phyloP scores from a whole-genome alignment of 2,888 invertebrate species.

The Cenopis cana region DNA sequence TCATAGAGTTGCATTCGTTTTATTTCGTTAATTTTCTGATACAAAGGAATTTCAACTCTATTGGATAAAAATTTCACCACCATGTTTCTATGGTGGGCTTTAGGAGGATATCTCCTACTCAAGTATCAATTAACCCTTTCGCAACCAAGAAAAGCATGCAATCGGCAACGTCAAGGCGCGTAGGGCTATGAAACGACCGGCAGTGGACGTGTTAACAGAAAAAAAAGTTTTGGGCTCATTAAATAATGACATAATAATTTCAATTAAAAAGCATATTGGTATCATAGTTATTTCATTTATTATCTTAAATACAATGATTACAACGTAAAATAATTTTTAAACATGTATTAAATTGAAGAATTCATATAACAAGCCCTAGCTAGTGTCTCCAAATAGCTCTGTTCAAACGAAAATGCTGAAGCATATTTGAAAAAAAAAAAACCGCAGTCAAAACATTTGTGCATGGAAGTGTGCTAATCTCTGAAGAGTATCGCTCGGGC shows the following conservation, averaged over 20 bases:
- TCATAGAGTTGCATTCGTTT: too few relatives aligned
- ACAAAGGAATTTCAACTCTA: too few relatives aligned
- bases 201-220: neutral
- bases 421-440: neutral
- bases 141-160: too few relatives aligned
- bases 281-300: conserved; percentile 74
- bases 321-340: conserved; percentile 82
- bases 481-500: neutral
- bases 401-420: neutral
- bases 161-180: too few relatives aligned
- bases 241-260: neutral
- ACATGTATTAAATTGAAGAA: conserved; percentile 62
- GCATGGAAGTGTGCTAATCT: conserved; percentile 27
- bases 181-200: neutral
- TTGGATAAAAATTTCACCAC: too few relatives aligned
- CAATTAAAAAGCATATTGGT: conserved; percentile 47
- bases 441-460: conserved; percentile 27
- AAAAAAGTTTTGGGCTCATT: too few relatives aligned
- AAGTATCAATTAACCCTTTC: too few relatives aligned
- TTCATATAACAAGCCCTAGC: conserved; percentile 31
- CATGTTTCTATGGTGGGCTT: too few relatives aligned
- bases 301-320: conserved; percentile 82
- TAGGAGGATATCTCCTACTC: too few relatives aligned
- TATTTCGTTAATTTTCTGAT: too few relatives aligned
- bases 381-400: neutral